Conservation (phyloP, 2,888 invertebrate genomes). For the Neelides folsomi region DNA sequence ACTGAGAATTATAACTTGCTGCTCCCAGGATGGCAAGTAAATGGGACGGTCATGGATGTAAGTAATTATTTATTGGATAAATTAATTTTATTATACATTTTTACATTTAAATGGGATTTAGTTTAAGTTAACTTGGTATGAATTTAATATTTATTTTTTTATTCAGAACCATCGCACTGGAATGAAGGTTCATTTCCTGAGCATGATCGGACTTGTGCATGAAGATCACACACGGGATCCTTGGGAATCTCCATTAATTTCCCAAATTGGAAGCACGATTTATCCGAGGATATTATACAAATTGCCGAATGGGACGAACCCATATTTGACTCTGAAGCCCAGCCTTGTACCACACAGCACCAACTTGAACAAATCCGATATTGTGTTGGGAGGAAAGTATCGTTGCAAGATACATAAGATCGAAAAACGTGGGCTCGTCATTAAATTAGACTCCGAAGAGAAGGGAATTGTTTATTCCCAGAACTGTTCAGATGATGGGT, state of each 20-base stretch:
- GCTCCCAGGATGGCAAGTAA: slow-evolving; percentile 23
- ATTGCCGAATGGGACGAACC: slow-evolving; percentile 15
- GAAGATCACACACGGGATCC: slow-evolving; percentile 32
- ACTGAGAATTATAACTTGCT: slow-evolving; percentile 14
- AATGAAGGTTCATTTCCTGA: slow-evolving; percentile 29
- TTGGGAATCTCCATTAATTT: slow-evolving; percentile 33
- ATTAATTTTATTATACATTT: too few relatives aligned
- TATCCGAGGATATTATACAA: slow-evolving; percentile 16
- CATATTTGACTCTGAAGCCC: slow-evolving; percentile 18
- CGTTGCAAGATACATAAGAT: slow-evolving; percentile 8
- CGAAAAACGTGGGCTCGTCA: slow-evolving; percentile 18
- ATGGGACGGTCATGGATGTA: slow-evolving; percentile 24
- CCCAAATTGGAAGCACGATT: slow-evolving; percentile 11
- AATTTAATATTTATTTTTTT: background rate
- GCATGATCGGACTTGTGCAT: slow-evolving; percentile 39
- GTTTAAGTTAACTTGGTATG: background rate
- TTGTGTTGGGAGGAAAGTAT: slow-evolving; percentile 7
- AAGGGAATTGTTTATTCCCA: slow-evolving; percentile 17
- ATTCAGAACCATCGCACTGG: slow-evolving; percentile 20
- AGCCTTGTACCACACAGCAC: slow-evolving; percentile 7
- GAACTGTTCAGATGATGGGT: slow-evolving; percentile 15
- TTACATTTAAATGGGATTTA: too few relatives aligned
- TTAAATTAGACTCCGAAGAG: slow-evolving; percentile 11
- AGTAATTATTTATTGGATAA: background rate
- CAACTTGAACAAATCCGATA: background rate